These are phyloP conservation scores for Anhinga rufa DNA, from an alignment of 2,113 vertebrate genomes.

Conservation along the genomic window DNA sequence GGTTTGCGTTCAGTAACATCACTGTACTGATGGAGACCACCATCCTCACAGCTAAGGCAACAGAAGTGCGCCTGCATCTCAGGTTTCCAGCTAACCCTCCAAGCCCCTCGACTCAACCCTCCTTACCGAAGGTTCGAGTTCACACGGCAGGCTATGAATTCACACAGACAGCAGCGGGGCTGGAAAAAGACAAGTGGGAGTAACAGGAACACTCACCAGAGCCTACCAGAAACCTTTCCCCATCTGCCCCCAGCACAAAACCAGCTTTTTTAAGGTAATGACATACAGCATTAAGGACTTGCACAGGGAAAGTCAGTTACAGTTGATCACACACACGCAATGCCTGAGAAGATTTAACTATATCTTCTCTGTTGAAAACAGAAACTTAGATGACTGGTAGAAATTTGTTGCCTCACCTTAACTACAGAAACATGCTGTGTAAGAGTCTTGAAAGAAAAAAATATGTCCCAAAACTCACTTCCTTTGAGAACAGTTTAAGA, in stretches of 20 bases:
- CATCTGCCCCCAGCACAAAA: neutral
- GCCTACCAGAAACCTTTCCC: neutral
- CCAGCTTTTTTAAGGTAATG: neutral
- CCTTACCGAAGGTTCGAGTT: neutral
- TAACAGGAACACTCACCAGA: neutral
- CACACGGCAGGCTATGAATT: neutral
- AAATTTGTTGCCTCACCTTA: neutral
- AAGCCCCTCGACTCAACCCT: neutral
- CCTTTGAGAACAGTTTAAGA: neutral
- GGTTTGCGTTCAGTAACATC: neutral
- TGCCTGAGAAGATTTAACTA: neutral
- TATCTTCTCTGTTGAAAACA: neutral
- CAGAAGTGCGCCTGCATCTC: neutral
- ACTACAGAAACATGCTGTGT: neutral
- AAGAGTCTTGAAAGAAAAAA: neutral
- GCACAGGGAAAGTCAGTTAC: neutral
- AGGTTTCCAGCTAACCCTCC: neutral
- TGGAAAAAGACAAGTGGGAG: neutral
- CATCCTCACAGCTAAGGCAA: neutral
- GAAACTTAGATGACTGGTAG: neutral
- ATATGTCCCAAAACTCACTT: neutral
- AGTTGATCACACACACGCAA: neutral
- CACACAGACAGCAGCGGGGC: neutral
- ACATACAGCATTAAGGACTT: neutral
- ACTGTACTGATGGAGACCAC: neutral